These are phyloP conservation scores for Lonchura striata DNA, from an alignment of 2,113 vertebrate species.

Conservation along the genomic window DNA sequence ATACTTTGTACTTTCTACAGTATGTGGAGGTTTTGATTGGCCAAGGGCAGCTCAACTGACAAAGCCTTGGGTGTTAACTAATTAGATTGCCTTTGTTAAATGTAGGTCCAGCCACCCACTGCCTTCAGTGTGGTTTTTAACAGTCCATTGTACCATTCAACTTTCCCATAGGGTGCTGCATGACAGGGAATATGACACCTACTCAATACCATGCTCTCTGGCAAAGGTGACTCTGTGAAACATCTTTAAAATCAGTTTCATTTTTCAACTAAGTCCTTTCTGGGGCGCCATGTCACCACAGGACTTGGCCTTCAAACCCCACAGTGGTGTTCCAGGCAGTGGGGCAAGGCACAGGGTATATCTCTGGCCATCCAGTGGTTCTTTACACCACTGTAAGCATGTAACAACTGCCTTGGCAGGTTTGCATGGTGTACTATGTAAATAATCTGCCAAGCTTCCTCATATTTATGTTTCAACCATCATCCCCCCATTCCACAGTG, in stretches of 20 bases:
- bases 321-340: not conserved
- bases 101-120: not conserved
- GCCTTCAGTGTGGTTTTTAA: not conserved
- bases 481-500: not conserved
- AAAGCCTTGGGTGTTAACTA: not conserved
- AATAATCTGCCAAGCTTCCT: not conserved
- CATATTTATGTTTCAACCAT: not conserved
- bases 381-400: not conserved
- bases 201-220: not conserved
- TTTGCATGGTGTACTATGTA: not conserved
- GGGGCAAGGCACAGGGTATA: not conserved
- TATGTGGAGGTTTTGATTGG: not conserved
- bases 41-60: not conserved
- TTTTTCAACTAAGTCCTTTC: not conserved
- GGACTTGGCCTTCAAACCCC: not conserved
- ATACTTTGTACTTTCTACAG: not conserved
- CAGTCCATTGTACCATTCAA: not conserved
- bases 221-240: not conserved
- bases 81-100: not conserved
- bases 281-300: not conserved
- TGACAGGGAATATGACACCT: not conserved
- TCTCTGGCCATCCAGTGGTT: not conserved
- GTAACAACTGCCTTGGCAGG: not conserved
- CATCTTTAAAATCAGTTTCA: not conserved
- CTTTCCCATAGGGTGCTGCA: not conserved